Base-by-base conservation (phyloP, 2,888 invertebrate species). In the Tenthredo scrophulariae region DNA sequence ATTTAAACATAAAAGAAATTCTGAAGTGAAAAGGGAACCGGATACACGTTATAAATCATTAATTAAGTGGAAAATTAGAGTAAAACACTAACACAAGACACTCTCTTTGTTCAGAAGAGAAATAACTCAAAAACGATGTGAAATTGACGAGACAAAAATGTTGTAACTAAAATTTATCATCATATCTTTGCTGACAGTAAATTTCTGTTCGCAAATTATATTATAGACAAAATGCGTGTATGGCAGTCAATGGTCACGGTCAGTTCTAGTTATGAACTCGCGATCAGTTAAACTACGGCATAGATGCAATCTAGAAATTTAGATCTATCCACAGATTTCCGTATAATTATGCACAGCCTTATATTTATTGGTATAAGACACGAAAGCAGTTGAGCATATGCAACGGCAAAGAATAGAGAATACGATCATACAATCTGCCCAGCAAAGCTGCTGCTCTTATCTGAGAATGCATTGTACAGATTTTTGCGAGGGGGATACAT, bases 381-480 rank as follows among this genome's bases (percentile, higher is more conserved):
- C 26, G 33, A 33, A 67, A 33, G 18, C 33, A 67, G 67, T 18
- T 67, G 67, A 67, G 33, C 67, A 67, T 26, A 26, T 33, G 62
- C 62, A 62, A 33, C 15, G 33, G 33, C 5, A 2, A 33, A 33
- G 18, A 33, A 67, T 67, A 7, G 33, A 67, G 33, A 67, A 67
- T 67, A 67, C 13, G 5, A 67, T 10, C 13, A 67, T 67, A 67
- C 33, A 67, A 67, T 67, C 67, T 67, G 33, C 33, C 18, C 13
- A 18, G 33, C 18, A 67, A 67, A 67, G 15, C 67, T 15, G 67
- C 67, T 15, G 33, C 33, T 67, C 67, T 33, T 67, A 26, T 67
- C 67, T 67, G 15, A 62, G 67, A 67, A 67, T 33, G 67, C 33
- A 67, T 67, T 33, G 15, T 67, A 18, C 29, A 67, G 67, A 67